These are phyloP conservation scores for Xenentodon cancila DNA, from an alignment of 2,797 vertebrate genomes.

Conservation along the genomic window DNA sequence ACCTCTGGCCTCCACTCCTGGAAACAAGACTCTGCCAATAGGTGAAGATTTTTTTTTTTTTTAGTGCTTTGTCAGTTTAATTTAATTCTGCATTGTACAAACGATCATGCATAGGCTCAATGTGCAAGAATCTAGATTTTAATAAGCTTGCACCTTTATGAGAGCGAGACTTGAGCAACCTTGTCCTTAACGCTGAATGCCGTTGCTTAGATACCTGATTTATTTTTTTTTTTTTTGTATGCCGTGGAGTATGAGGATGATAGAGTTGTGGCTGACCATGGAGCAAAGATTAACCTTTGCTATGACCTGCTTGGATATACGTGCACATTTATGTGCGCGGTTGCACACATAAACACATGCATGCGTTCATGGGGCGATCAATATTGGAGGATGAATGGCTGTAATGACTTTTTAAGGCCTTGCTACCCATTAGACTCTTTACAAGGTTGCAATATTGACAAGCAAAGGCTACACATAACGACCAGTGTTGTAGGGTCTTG, in stretches of 20 bases:
- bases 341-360: slow-evolving; percentile 24
- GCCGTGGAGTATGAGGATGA: slow-evolving; percentile 14
- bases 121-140: slow-evolving; percentile 12
- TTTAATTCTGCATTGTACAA: not conserved
- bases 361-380: slow-evolving; percentile 46
- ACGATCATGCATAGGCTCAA: not conserved
- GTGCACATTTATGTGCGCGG: slow-evolving; percentile 19
- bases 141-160: slow-evolving; percentile 4
- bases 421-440: slow-evolving; percentile 70
- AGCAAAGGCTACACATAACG: slow-evolving; percentile 56
- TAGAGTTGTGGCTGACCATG: slow-evolving; percentile 39
- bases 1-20: slow-evolving; percentile 87
- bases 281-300: slow-evolving; percentile 64
- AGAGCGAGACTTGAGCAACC: slow-evolving; percentile 16
- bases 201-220: slow-evolving; percentile 58
- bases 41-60: slow-evolving; percentile 74
- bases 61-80: not conserved
- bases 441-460: slow-evolving; percentile 76
- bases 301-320: slow-evolving; percentile 14
- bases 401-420: slow-evolving; percentile 77
- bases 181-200: slow-evolving; percentile 20
- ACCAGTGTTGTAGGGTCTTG: slow-evolving; percentile 68
- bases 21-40: slow-evolving; percentile 89
- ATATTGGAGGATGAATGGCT: slow-evolving; percentile 67
- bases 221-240: slow-evolving; percentile 6